Evolutionary conservation across 2,888 invertebrate genomes (phyloP), one percentile per base, ranked within the genome.

Genomic region (Lycia hirtaria): DNA sequence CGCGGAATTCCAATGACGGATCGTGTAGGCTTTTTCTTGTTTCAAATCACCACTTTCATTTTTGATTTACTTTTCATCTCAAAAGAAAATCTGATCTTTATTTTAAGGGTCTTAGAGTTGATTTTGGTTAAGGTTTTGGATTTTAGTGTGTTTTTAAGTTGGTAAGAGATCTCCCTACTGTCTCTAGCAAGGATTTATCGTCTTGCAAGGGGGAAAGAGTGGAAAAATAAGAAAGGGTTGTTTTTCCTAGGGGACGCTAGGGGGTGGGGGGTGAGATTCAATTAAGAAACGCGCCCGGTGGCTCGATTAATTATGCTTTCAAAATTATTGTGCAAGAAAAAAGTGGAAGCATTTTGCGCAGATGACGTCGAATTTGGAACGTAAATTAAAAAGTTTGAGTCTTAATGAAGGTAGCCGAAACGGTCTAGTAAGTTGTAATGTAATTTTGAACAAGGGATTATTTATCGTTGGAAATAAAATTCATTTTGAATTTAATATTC

Each of bases 211-310:
- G 88, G 88, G 83, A 81, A 81, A 76, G 78, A 79, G 80, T 75
- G 73, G 83, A 89, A 92, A 92, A 92, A 90, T 88, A 90, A 90
- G 88, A 90, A 92, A 89, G 89, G 91, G 90, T 80, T 87, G 88
- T 89, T 91, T 92, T 91, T 88, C 88, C 85, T 80, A 80, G 87
- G 86, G 88, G 85, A 84, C 81, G 68, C 56, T 66, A 64, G 80
- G 77, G 80, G 63, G 75, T 61, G 56, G 78, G 80, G 80, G 83
- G 79, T 78, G 78, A 82, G 87, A 88, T 91, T 90, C 90, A 91
- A 90, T 91, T 89, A 91, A 87, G 82, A 80, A 80, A 82, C 80
- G 80, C 73, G 84, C 76, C 76, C 53, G 57, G 76, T 67, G 76
- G 73, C 73, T 81, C 89, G 81, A 90, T 90, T 90, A 90, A 91